Percentiles rank a stretch among this genome's conserved stretches.
These are phyloP conservation scores for Cinara cedri DNA, from an alignment of 2,888 invertebrate genomes.

Conservation along the genomic window DNA sequence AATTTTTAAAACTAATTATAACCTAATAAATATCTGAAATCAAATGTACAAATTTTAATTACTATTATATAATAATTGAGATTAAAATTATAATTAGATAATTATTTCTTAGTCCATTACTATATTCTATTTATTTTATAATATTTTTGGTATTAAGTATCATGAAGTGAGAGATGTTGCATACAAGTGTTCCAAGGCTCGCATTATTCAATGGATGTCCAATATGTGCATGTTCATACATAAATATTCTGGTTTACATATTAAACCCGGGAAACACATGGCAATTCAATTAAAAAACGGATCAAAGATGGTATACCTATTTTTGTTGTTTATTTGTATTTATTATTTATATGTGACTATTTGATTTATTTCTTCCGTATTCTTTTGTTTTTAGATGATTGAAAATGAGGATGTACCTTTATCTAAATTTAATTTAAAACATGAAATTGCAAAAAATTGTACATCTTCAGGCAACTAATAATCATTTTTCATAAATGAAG, in stretches of 20 bases:
- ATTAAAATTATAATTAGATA: too few relatives aligned
- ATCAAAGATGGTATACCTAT: conserved; percentile 4
- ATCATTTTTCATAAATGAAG: too few relatives aligned
- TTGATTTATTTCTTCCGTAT: too few relatives aligned
- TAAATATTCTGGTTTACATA: neutral
- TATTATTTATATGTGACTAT: too few relatives aligned
- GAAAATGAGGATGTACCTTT: conserved; percentile 15
- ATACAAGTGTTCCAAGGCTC: conserved; percentile 33
- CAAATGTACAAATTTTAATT: too few relatives aligned
- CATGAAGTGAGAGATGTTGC: neutral
- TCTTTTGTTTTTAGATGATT: conserved; percentile 18
- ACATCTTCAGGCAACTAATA: too few relatives aligned
- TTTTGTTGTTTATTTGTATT: neutral
- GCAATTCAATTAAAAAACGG: conserved; percentile 12
- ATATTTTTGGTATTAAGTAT: conserved; percentile 25
- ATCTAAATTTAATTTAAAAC: neutral
- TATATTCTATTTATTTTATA: too few relatives aligned
- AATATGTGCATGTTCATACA: conserved; percentile 9
- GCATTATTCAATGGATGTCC: conserved; percentile 35
- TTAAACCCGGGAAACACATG: conserved; percentile 18
- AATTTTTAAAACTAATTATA: too few relatives aligned
- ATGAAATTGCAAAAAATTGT: too few relatives aligned
- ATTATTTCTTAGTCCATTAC: too few relatives aligned
- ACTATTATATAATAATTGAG: too few relatives aligned
- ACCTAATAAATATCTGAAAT: too few relatives aligned